Conservation (phyloP, 1,140 invertebrate species). For the Marisa cornuarietis region DNA sequence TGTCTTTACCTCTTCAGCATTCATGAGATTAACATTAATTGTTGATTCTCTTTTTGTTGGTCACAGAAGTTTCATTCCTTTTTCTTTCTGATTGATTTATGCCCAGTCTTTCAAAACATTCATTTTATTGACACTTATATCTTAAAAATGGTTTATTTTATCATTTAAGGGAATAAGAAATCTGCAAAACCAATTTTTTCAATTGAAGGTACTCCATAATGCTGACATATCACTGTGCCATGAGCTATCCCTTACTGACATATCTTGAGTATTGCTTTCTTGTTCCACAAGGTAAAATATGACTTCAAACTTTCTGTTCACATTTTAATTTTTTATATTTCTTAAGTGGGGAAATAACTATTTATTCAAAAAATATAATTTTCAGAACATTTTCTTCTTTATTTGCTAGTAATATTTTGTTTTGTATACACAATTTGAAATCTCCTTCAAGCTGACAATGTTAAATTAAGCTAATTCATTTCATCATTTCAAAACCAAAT, state of each 20-base stretch:
- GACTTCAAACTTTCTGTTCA: not conserved
- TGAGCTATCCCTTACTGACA: conserved; percentile 36
- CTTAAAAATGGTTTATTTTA: not conserved
- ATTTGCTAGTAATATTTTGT: not conserved
- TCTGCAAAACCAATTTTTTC: not conserved
- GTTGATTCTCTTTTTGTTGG: too few relatives aligned
- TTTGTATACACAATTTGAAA: not conserved
- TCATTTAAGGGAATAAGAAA: not conserved
- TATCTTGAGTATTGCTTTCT: conserved; percentile 43
- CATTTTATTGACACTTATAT: not conserved
- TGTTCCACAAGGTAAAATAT: conserved; percentile 36
- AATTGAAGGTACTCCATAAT: conserved; percentile 44
- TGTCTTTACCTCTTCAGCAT: too few relatives aligned
- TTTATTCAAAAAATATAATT: not conserved
- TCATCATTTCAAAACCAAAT: not conserved
- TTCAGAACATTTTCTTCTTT: not conserved
- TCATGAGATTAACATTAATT: too few relatives aligned
- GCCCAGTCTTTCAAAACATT: not conserved
- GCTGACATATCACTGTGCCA: conserved; percentile 43
- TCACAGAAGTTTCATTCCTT: too few relatives aligned
- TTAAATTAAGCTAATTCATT: conserved; percentile 16
- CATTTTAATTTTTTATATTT: not conserved
- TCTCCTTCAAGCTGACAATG: not conserved
- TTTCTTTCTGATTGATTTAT: too few relatives aligned
- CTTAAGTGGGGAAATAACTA: not conserved